phyloP scores from a whole-genome alignment of 2,888 invertebrate species.

The Shargacucullia verbasci region DNA sequence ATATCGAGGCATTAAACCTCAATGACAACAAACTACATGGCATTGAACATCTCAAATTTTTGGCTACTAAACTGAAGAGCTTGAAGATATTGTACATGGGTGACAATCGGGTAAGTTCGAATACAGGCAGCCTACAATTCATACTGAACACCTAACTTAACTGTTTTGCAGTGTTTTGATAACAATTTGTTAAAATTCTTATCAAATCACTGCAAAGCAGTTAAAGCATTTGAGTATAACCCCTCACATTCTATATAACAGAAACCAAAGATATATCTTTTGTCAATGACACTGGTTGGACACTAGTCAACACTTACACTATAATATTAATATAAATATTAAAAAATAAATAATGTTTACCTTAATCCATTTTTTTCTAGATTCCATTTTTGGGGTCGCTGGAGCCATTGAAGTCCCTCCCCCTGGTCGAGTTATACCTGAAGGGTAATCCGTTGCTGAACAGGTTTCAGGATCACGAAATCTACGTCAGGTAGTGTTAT shows the following conservation, averaged over 20 bases:
- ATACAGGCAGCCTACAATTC: too few relatives aligned
- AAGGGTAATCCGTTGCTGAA: constrained; percentile 95
- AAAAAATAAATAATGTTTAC: too few relatives aligned
- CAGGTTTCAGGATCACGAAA: constrained; percentile 92
- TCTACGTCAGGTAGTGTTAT: constrained; percentile 94
- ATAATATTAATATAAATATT: too few relatives aligned
- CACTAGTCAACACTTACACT: too few relatives aligned
- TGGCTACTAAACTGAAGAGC: constrained; percentile 91
- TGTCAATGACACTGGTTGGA: too few relatives aligned
- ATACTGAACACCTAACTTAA: too few relatives aligned
- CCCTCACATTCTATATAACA: too few relatives aligned
- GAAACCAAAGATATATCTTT: too few relatives aligned
- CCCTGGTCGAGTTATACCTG: constrained; percentile 93
- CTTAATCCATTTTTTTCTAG: constrained; percentile 76
- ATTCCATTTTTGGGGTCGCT: constrained; percentile 91
- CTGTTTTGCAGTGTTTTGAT: too few relatives aligned
- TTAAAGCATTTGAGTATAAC: too few relatives aligned
- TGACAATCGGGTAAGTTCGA: constrained; percentile 92
- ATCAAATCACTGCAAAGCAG: too few relatives aligned
- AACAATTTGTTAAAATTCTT: too few relatives aligned
- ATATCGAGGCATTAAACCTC: constrained; percentile 94
- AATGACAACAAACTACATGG: constrained; percentile 93
- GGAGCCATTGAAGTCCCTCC: constrained; percentile 91
- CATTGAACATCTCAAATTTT: constrained; percentile 91
- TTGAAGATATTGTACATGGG: constrained; percentile 94